Conservation (phyloP, 1,140 invertebrate species). For the Drosophila auraria region DNA sequence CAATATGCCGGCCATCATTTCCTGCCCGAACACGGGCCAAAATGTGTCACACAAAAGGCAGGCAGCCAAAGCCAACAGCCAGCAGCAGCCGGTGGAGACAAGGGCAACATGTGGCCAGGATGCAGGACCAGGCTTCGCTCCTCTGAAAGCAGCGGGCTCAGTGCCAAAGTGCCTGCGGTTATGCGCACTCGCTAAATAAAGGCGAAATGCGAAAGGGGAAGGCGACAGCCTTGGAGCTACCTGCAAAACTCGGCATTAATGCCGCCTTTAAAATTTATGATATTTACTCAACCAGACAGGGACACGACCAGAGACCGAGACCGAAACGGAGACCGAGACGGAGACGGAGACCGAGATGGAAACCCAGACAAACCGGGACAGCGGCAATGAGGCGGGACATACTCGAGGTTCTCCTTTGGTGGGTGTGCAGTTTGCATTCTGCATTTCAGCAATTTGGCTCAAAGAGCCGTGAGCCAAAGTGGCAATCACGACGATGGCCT, state of each 20-base stretch:
- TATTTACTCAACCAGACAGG: constrained; percentile 70
- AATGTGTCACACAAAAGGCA: constrained; percentile 70
- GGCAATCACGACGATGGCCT: constrained; percentile 34
- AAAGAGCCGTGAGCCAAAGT: constrained; percentile 25
- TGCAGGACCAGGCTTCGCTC: not conserved
- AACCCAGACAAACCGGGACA: constrained; percentile 4
- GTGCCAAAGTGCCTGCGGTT: constrained; percentile 80
- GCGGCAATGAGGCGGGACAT: constrained; percentile 34
- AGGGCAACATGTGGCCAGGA: constrained; percentile 75
- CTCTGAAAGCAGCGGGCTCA: constrained; percentile 12
- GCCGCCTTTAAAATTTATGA: constrained; percentile 80
- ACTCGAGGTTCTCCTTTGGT: not conserved
- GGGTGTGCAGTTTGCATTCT: constrained; percentile 13
- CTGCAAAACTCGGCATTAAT: constrained; percentile 63
- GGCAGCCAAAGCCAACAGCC: constrained; percentile 3
- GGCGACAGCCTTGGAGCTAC: constrained; percentile 20
- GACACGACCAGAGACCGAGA: constrained; percentile 5
- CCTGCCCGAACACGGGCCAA: constrained; percentile 35
- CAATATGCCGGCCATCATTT: constrained; percentile 68
- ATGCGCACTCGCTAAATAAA: constrained; percentile 49
- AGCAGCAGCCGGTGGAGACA: constrained; percentile 28
- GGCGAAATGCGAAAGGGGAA: constrained; percentile 4
- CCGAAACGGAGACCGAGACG: constrained; percentile 30
- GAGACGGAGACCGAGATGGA: constrained; percentile 14
- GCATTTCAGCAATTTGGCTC: constrained; percentile 21